Conservation (phyloP, 2,797 vertebrate genomes). For the Anabas testudineus region DNA sequence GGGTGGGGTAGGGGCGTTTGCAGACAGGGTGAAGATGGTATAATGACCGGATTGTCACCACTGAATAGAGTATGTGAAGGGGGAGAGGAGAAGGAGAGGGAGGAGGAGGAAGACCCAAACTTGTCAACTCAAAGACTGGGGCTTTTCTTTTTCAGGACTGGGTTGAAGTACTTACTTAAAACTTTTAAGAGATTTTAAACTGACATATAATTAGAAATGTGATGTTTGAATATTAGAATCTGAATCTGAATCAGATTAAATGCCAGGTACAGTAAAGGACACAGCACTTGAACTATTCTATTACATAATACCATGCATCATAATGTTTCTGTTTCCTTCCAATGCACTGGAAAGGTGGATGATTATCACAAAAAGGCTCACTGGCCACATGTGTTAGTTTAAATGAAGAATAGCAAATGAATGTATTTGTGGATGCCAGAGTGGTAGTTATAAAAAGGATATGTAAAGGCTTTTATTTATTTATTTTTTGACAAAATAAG, state of each 20-base stretch:
- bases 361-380: conserved; percentile 37
- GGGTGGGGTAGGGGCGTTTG: conserved; percentile 67
- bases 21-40: conserved; percentile 82
- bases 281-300: conserved; percentile 46
- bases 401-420: too few relatives aligned
- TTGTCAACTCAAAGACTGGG: conserved; percentile 79
- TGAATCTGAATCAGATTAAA: too few relatives aligned
- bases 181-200: too few relatives aligned
- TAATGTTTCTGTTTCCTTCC: conserved; percentile 68
- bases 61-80: conserved; percentile 74
- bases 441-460: conserved; percentile 39
- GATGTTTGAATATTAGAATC: too few relatives aligned
- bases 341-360: conserved; percentile 44
- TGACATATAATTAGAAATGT: neutral
- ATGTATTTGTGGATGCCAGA: too few relatives aligned
- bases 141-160: conserved; percentile 76
- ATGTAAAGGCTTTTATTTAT: conserved; percentile 1
- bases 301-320: conserved; percentile 48
- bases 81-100: conserved; percentile 33
- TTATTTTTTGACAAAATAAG: conserved; percentile 39
- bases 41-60: conserved; percentile 95
- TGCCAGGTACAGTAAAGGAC: too few relatives aligned
- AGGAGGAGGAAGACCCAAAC: conserved; percentile 68
- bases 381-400: conserved; percentile 38
- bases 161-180: conserved; percentile 77